Evolutionary conservation across 2,113 vertebrate genomes (phyloP), one percentile per base, ranked within the genome.

Genomic region (Micronisus gabar): DNA sequence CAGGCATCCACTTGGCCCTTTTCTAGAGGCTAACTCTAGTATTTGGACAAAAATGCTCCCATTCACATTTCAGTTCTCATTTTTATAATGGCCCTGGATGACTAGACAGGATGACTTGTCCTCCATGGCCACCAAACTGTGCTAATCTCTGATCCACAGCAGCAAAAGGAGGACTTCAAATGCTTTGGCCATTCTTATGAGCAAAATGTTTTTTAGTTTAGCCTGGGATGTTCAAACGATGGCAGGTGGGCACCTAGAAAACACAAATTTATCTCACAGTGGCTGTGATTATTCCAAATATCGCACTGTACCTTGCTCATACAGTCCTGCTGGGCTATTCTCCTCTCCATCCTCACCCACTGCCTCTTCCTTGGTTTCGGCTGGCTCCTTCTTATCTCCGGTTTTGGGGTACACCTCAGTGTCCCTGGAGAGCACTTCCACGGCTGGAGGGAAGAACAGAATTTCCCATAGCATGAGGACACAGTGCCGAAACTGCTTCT

Each of bases 401-500:
- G 8, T 21, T 32, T 81, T 2, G 0, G 29, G 22, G 22, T 47
- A 45, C 40, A 15, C 7, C 38, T 74, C 1, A 0, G 7, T 50
- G 58, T 76, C 23, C 10, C 26, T 27, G 40, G 29, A 50, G n/a
- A 86, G 30, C 32, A 15, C 27, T 40, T 38, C 75, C 41, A 8
- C 0, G 3, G 10, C 52, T 92, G 63, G 20, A 66, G 23, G 14
- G 52, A 43, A 72, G 13, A 75, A 14, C 40, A 70, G 56, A 58
- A 38, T 34, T 43, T 41, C 18, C 26, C 3, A 0, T 3, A 36
- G 6, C 4, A 1, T 26, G 41, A 71, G 22, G 40, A 61, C 43
- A 43, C 0, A 0, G 9, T 1, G 1, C 13, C 3, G 2, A 63
- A 63, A 55, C 30, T 52, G 23, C 38, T 52, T 30, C 52, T 47